These are phyloP conservation scores for Polyergus mexicanus DNA, from an alignment of 1,140 invertebrate genomes.

Conservation along the genomic window DNA sequence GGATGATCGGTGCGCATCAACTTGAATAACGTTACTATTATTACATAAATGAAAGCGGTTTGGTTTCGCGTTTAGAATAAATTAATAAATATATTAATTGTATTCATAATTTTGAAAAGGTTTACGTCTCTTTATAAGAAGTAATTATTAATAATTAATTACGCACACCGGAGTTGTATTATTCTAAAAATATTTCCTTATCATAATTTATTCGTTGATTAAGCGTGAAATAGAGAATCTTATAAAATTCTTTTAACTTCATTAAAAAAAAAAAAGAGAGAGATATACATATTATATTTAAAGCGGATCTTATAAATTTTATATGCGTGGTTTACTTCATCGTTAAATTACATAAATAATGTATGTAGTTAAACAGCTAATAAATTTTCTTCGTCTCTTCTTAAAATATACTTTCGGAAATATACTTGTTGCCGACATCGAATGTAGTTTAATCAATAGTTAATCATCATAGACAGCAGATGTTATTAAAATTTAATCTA, in stretches of 20 bases:
- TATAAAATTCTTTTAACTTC: background rate
- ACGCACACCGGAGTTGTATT: background rate
- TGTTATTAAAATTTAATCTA: conserved; percentile 61
- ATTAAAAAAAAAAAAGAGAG: conserved; percentile 1
- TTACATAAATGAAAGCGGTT: background rate
- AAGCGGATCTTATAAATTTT: background rate
- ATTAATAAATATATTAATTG: background rate
- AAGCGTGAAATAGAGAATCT: conserved; percentile 1
- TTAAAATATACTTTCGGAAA: background rate
- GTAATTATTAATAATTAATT: background rate
- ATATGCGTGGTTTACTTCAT: background rate
- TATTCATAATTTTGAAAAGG: background rate
- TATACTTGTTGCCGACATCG: background rate
- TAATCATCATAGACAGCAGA: conserved; percentile 61
- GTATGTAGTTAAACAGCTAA: background rate
- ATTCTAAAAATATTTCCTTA: conserved; percentile 29
- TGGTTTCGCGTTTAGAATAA: background rate
- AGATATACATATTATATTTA: background rate
- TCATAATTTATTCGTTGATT: conserved; percentile 1
- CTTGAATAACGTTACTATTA: conserved; percentile 15
- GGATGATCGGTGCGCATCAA: background rate
- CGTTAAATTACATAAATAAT: background rate
- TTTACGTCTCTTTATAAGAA: background rate
- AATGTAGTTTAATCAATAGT: conserved; percentile 55
- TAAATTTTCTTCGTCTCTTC: background rate